Conservation (phyloP, 2,113 vertebrate genomes). For the Scatophagus argus region DNA sequence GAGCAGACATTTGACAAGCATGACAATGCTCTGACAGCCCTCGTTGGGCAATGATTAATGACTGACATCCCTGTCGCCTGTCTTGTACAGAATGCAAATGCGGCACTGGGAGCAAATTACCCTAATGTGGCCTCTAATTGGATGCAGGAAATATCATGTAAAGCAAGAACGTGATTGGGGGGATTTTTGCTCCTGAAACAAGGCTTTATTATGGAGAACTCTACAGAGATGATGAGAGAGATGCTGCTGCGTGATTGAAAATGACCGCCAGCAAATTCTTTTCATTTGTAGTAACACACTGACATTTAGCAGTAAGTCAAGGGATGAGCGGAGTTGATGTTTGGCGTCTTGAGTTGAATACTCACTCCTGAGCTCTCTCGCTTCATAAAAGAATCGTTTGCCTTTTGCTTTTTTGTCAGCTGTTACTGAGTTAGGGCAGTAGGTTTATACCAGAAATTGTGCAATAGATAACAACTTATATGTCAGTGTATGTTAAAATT, state of each 20-base stretch:
- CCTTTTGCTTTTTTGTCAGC: slow-evolving; percentile 8
- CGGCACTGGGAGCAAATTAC: slow-evolving; percentile 79
- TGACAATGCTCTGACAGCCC: slow-evolving; percentile 86
- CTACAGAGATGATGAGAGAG: slow-evolving; percentile 43
- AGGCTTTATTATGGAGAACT: slow-evolving; percentile 48
- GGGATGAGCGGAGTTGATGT: slow-evolving; percentile 41
- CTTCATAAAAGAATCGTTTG: slow-evolving; percentile 35
- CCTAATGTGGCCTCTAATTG: slow-evolving; percentile 75
- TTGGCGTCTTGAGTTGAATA: slow-evolving; percentile 55
- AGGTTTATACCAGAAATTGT: background rate
- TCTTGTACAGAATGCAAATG: slow-evolving; percentile 85
- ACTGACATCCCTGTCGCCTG: slow-evolving; percentile 81
- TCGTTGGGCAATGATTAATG: slow-evolving; percentile 89
- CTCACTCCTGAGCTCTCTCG: slow-evolving; percentile 17
- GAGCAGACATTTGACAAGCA: slow-evolving; percentile 87
- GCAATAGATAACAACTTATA: background rate
- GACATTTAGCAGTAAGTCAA: slow-evolving; percentile 62
- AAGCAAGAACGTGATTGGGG: slow-evolving; percentile 25
- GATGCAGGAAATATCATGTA: slow-evolving; percentile 65
- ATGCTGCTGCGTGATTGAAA: slow-evolving; percentile 57
- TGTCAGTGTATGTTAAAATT: slow-evolving; percentile 21
- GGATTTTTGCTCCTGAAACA: slow-evolving; percentile 45
- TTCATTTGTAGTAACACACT: slow-evolving; percentile 69
- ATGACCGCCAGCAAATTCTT: slow-evolving; percentile 60
- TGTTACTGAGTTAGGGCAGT: slow-evolving; percentile 6